Base-by-base conservation (phyloP, 2,888 invertebrate species). In the Campoplex nolae region DNA sequence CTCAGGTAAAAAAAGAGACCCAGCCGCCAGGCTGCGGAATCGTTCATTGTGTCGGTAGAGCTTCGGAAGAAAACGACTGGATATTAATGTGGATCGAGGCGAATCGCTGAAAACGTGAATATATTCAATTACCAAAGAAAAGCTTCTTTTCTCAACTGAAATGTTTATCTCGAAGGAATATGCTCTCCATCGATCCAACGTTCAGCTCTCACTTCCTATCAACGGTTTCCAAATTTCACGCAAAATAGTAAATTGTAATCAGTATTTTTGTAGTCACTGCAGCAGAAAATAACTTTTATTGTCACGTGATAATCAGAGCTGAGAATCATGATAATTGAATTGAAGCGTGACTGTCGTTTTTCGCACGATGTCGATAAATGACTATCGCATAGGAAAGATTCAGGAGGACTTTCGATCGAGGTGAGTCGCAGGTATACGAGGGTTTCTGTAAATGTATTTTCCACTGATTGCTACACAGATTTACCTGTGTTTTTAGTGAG, bases 401-500 rank as follows among this genome's bases (percentile, higher is more conserved):
- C 13, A 32, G 0, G 16, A 6, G 16, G 3, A 62, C 2, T 1
- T 35, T 18, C 23, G 23, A 23, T n/a, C 9, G 67, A 67, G 18
- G 4, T 35, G 23, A 23, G 23, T n/a, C n/a, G 0, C 8, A n/a
- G 23, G 23, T 56, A 23, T 6, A 13, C 18, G n/a, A 38, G 23
- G 6, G 45, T 45, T 70, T 2, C 11, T 18, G 32, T 51, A 38
- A 3, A 23, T 51, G 18, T 78, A 73, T 67, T 42, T 18, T 42
- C 70, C 23, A 9, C 42, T 6, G 42, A 16, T 32, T 13, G 23
- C 45, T 23, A 35, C 42, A 38, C n/a, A 35, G 75, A 80, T 80
- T 80, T 80, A 65, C 9, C 32, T 70, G 51, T 8, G 73, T 32
- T 42, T 75, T 45, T 32, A 54, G 51, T n/a, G 42, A 0, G 18